phyloP scores from a whole-genome alignment of 2,797 vertebrate species.

The Leuciscus waleckii region DNA sequence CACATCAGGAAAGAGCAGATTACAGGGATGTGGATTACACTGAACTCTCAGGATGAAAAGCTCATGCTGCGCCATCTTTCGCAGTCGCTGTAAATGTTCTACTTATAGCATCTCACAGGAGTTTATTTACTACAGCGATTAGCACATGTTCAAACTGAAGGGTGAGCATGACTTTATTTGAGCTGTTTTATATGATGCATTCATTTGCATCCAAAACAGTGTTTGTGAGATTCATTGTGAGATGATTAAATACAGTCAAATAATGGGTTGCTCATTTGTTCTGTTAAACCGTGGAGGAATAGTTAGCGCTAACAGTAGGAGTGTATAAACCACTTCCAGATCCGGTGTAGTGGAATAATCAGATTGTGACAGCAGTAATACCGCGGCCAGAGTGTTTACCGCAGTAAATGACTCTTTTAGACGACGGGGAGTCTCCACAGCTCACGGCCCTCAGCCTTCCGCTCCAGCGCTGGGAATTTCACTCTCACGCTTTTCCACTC shows the following conservation, averaged over 20 bases:
- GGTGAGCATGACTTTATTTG: neutral
- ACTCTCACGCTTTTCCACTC: slow-evolving; percentile 36
- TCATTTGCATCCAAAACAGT: neutral
- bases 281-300: neutral
- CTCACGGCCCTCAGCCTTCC: slow-evolving; percentile 30
- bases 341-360: slow-evolving; percentile 23
- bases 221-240: neutral
- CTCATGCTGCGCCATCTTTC: neutral
- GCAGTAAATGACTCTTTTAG: slow-evolving; percentile 23
- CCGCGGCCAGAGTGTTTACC: slow-evolving; percentile 2
- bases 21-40: slow-evolving; percentile 34
- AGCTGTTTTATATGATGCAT: neutral
- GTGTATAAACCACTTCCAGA: slow-evolving; percentile 8
- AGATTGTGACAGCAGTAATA: neutral
- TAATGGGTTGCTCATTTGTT: neutral
- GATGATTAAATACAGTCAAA: neutral
- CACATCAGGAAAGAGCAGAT: slow-evolving; percentile 41
- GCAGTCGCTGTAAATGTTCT: neutral
- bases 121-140: neutral
- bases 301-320: neutral
- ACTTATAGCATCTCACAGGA: neutral
- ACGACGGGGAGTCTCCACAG: slow-evolving; percentile 35
- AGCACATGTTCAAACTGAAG: neutral
- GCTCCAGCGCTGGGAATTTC: slow-evolving; percentile 28
- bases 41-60: slow-evolving; percentile 2